Evolutionary conservation across 2,113 vertebrate species (phyloP).

Genomic region (Microcebus ravelobensis): DNA sequence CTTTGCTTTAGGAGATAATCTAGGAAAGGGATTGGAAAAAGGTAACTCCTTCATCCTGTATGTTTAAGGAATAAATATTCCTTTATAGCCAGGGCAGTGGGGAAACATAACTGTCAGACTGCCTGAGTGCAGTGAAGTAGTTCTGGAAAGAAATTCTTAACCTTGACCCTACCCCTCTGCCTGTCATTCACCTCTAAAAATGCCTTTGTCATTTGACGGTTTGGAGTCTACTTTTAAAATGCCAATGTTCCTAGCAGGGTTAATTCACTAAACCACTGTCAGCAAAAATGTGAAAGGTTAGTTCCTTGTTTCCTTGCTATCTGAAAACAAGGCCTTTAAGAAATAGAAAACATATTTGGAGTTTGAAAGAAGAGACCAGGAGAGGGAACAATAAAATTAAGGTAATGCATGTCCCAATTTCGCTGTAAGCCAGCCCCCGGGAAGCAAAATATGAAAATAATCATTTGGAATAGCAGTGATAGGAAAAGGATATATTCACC

Average conservation of each 20-base stretch:
- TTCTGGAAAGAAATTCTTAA: not conserved
- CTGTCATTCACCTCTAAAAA: not conserved
- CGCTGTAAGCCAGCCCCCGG: not conserved
- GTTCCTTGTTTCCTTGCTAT: not conserved
- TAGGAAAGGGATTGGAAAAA: not conserved
- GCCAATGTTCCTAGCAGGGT: not conserved
- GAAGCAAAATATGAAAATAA: constrained; percentile 29
- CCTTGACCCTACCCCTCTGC: not conserved
- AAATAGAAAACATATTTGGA: not conserved
- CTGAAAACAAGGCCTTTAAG: not conserved
- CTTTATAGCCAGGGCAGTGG: not conserved
- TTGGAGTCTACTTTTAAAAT: not conserved
- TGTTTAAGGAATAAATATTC: constrained; percentile 6
- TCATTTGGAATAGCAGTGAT: not conserved
- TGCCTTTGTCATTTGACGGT: not conserved
- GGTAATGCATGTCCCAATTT: not conserved
- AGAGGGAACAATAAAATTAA: constrained; percentile 5
- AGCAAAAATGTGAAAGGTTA: constrained; percentile 5
- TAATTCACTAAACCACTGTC: not conserved
- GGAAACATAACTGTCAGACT: not conserved
- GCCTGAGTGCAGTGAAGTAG: not conserved
- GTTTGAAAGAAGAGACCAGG: not conserved
- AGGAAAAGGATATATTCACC: not conserved
- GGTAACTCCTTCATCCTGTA: not conserved
- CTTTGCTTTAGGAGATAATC: not conserved